Evolutionary conservation across 2,113 vertebrate genomes (phyloP).

Genomic region (Oncorhynchus nerka): DNA sequence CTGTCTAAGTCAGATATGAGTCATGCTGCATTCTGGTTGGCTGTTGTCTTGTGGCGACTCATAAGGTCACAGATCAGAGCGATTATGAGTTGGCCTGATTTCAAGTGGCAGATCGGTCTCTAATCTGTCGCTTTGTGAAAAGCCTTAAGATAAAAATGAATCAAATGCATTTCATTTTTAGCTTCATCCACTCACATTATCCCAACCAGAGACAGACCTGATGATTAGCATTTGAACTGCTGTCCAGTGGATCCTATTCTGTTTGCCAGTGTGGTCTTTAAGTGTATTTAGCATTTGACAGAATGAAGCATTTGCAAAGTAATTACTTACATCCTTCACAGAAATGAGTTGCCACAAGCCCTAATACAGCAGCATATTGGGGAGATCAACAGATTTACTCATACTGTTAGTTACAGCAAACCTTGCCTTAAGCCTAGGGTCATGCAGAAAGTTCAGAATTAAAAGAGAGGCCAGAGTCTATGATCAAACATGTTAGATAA

Average conservation of each 20-base stretch:
- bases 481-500: constrained; percentile 4
- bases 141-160: not conserved
- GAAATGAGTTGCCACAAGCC: constrained; percentile 17
- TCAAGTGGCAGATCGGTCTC: not conserved
- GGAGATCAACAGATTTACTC: constrained; percentile 12
- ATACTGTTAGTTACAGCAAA: constrained; percentile 11
- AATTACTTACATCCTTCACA: constrained; percentile 16
- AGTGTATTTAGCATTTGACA: not conserved
- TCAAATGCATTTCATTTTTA: not conserved
- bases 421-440: constrained; percentile 23
- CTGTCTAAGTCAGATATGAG: too few relatives aligned
- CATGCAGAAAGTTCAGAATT: constrained; percentile 64
- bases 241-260: not conserved
- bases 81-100: not conserved
- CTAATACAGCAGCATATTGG: constrained; percentile 27
- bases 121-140: not conserved
- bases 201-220: not conserved
- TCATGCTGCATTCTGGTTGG: too few relatives aligned
- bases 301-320: constrained; percentile 23
- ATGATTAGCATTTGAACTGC: not conserved
- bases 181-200: not conserved
- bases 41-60: too few relatives aligned
- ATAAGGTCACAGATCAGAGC: too few relatives aligned
- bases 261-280: not conserved
- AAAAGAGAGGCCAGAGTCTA: constrained; percentile 50